These are phyloP conservation scores for Hirundichthys speculiger DNA, from an alignment of 2,113 vertebrate species.

Conservation along the genomic window DNA sequence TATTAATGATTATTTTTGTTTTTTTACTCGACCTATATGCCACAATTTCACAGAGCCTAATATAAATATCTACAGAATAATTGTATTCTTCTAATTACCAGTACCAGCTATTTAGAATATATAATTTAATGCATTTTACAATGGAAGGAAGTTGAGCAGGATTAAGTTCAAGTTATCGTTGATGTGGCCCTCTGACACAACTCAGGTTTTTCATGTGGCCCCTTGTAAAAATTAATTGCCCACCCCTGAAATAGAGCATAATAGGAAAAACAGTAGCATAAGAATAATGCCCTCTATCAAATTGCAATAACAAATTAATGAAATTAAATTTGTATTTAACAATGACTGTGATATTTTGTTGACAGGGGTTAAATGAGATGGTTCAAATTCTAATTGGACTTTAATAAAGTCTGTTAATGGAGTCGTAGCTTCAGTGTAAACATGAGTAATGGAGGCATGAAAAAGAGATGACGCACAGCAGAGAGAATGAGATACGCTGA, in stretches of 20 bases:
- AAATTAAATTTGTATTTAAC: constrained; percentile 23
- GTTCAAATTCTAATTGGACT: constrained; percentile 9
- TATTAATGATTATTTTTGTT: too few species aligned
- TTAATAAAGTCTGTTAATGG: constrained; percentile 18
- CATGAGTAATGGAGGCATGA: neutral
- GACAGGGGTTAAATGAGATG: constrained; percentile 19
- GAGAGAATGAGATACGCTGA: neutral
- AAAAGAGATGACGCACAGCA: neutral
- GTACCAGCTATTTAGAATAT: too few species aligned
- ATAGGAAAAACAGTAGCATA: neutral
- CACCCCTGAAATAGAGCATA: constrained; percentile 28
- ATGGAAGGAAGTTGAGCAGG: too few species aligned
- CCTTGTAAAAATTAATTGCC: too few species aligned
- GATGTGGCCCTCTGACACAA: too few species aligned
- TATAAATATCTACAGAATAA: too few species aligned
- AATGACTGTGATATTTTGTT: constrained; percentile 23
- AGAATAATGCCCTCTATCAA: constrained; percentile 13
- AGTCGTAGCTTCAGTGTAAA: constrained; percentile 11
- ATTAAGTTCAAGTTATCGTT: too few species aligned
- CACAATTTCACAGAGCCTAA: too few species aligned
- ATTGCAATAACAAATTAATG: constrained; percentile 15
- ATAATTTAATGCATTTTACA: too few species aligned
- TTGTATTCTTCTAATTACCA: too few species aligned
- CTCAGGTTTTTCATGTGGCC: too few species aligned
- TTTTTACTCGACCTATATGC: too few species aligned